phyloP scores from a whole-genome alignment of 2,888 invertebrate species.

The Nesidiocoris tenuis region DNA sequence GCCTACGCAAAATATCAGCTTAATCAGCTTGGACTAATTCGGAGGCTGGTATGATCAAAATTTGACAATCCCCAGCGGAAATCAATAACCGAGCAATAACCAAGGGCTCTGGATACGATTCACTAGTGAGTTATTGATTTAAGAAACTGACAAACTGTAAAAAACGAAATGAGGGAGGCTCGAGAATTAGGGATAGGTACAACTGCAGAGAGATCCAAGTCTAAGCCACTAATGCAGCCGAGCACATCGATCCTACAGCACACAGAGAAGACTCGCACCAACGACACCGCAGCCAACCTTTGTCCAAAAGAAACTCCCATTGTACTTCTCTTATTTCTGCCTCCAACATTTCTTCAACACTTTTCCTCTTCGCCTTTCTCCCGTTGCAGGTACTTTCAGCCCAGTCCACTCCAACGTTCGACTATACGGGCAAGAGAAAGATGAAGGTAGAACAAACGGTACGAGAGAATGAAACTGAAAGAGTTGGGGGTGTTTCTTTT shows the following conservation, averaged over 20 bases:
- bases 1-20: no score
- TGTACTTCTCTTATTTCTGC: background rate
- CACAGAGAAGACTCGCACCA: slow-evolving; percentile 2
- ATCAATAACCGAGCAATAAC: no score
- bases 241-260: slow-evolving; percentile 14
- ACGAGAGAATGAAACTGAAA: no score
- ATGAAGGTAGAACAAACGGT: slow-evolving; percentile 1
- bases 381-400: background rate
- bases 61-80: no score
- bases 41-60: no score
- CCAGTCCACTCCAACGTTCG: background rate
- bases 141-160: background rate
- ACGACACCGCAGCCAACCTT: background rate
- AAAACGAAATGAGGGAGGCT: background rate
- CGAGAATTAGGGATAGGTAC: background rate
- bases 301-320: background rate
- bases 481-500: no score
- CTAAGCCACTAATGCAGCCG: slow-evolving; percentile 24
- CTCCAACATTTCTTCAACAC: background rate
- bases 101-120: no score
- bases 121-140: no score
- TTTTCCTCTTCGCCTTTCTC: background rate
- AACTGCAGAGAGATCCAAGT: background rate
- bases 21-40: no score
- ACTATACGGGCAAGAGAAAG: no score